phyloP scores from a whole-genome alignment of 2,113 vertebrate species.

The Dissostichus mawsoni region DNA sequence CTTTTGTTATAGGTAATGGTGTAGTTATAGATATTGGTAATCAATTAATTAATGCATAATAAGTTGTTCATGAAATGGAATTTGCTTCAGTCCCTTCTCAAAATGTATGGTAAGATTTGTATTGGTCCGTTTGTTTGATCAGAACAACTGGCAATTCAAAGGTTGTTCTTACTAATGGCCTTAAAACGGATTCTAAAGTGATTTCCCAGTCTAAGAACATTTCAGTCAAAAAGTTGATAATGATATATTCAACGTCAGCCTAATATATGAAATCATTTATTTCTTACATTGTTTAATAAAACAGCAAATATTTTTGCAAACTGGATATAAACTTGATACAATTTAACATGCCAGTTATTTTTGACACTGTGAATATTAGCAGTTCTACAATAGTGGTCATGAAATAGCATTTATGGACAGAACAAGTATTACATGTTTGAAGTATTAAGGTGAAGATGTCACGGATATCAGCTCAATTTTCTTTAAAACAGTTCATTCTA shows the following conservation, averaged over 20 bases:
- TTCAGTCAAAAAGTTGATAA: not conserved
- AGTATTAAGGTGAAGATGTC: constrained; percentile 28
- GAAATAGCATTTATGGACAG: constrained; percentile 63
- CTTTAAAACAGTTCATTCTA: constrained; percentile 35
- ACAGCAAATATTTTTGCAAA: constrained; percentile 79
- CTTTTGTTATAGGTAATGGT: not conserved
- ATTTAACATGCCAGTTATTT: constrained; percentile 74
- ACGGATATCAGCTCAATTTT: not conserved
- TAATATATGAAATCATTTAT: constrained; percentile 79
- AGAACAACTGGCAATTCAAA: not conserved
- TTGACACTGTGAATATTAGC: constrained; percentile 62
- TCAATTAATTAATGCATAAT: not conserved
- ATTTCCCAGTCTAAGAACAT: not conserved
- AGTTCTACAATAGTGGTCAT: constrained; percentile 64
- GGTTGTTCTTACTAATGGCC: not conserved
- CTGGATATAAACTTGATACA: constrained; percentile 81
- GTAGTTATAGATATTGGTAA: not conserved
- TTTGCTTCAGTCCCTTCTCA: not conserved
- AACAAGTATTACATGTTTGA: constrained; percentile 43
- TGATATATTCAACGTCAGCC: constrained; percentile 23
- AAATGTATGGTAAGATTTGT: not conserved
- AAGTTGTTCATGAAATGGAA: not conserved
- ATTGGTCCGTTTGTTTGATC: not conserved
- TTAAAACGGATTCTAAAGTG: not conserved
- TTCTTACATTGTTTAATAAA: constrained; percentile 73